These are phyloP conservation scores for Tragelaphus buxtoni DNA, from an alignment of 2,113 vertebrate species.

Conservation along the genomic window DNA sequence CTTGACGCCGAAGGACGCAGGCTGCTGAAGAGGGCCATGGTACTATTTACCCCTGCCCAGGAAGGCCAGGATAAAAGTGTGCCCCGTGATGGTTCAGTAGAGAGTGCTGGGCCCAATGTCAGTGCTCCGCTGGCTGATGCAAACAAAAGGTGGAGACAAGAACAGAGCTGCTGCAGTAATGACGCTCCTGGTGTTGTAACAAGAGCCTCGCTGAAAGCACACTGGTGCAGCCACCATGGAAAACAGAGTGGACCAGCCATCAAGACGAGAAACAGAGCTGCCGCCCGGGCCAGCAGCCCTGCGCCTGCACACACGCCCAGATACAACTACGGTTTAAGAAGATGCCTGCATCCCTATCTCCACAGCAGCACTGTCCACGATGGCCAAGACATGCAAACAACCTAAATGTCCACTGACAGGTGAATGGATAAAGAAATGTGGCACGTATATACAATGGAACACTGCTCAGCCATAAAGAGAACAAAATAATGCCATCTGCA, in stretches of 20 bases:
- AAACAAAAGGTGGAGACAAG: background rate
- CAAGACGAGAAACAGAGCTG: background rate
- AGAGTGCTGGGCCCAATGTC: background rate
- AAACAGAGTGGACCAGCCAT: accelerated
- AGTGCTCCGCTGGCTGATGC: background rate
- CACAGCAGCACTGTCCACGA: background rate
- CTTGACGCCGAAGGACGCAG: background rate
- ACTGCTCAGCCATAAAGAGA: no score
- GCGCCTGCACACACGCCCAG: background rate
- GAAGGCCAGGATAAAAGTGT: background rate
- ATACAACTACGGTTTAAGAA: accelerated
- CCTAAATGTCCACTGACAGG: background rate
- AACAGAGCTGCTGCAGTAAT: background rate
- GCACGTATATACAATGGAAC: accelerated
- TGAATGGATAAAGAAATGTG: accelerated
- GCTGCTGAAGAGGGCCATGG: background rate
- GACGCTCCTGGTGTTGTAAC: no score
- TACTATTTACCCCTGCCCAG: accelerated
- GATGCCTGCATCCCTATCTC: background rate
- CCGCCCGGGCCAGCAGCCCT: accelerated
- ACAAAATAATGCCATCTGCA: background rate
- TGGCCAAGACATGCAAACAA: accelerated
- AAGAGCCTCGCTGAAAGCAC: no score
- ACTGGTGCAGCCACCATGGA: accelerated
- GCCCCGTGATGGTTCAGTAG: background rate